Evolutionary conservation across 2,888 invertebrate species (phyloP).

Genomic region (Sisyra nigra): DNA sequence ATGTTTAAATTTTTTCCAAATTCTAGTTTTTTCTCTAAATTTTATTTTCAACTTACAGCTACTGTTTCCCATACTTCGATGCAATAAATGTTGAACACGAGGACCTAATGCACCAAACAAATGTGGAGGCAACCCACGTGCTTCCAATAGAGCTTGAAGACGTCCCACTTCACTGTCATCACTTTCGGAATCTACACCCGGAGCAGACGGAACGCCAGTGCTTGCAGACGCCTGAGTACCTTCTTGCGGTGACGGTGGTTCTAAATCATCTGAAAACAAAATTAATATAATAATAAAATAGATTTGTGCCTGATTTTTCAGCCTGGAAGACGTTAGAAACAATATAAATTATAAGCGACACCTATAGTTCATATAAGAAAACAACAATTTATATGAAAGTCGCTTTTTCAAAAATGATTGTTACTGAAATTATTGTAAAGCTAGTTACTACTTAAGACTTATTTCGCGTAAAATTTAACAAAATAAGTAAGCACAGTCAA

Average conservation of each 20-base stretch:
- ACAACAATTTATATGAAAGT: too few species aligned
- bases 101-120: conserved; percentile 91
- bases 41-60: conserved; percentile 42
- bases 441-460: too few species aligned
- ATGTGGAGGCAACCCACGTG: conserved; percentile 91
- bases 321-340: too few species aligned
- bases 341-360: too few species aligned
- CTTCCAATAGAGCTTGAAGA: conserved; percentile 85
- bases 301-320: too few species aligned
- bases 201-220: conserved; percentile 22
- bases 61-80: conserved; percentile 83
- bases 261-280: conserved; percentile 21
- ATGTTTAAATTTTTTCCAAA: too few species aligned
- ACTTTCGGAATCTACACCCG: conserved; percentile 49
- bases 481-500: too few species aligned
- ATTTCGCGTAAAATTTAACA: too few species aligned
- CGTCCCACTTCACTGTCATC: conserved; percentile 94
- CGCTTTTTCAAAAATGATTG: too few species aligned
- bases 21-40: too few species aligned
- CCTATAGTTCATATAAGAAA: too few species aligned
- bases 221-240: conserved; percentile 24
- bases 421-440: too few species aligned
- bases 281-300: conserved; percentile 8
- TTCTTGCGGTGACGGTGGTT: conserved; percentile 26
- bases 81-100: conserved; percentile 89